These are phyloP conservation scores for Nyctibius grandis DNA, from an alignment of 2,797 vertebrate species.

Conservation along the genomic window DNA sequence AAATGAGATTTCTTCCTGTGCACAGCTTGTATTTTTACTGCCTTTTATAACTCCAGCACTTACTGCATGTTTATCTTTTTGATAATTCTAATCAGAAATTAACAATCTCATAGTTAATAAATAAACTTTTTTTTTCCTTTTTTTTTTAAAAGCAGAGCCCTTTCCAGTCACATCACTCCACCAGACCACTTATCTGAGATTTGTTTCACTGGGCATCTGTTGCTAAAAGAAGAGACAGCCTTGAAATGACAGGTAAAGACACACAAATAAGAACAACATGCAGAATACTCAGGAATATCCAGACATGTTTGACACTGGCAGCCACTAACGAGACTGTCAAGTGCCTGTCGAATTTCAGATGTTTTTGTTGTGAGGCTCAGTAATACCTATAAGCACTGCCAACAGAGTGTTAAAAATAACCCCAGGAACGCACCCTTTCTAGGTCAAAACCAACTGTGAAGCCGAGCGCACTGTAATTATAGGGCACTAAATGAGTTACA, in stretches of 20 bases:
- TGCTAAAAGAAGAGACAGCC: background rate
- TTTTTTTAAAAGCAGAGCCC: background rate
- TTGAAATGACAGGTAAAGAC: background rate
- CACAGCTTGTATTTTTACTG: background rate
- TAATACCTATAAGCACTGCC: background rate
- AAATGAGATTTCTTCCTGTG: background rate
- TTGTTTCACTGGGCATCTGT: background rate
- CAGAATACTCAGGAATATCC: background rate
- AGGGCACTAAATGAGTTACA: slow-evolving; percentile 59
- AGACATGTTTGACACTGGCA: background rate
- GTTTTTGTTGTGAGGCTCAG: background rate
- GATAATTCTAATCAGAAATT: background rate
- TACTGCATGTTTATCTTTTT: background rate
- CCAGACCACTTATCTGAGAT: background rate
- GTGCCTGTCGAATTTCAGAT: slow-evolving; percentile 10
- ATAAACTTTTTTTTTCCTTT: background rate
- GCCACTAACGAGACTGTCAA: background rate
- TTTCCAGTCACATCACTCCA: background rate
- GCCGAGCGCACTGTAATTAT: slow-evolving; percentile 65
- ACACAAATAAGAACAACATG: background rate
- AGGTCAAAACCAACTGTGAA: slow-evolving; percentile 52
- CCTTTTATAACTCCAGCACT: background rate
- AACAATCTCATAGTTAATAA: background rate
- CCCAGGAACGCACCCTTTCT: slow-evolving; percentile 10
- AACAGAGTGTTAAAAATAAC: slow-evolving; percentile 57